These are phyloP conservation scores for Cyclophora punctaria DNA, from an alignment of 2,888 invertebrate genomes.

Conservation along the genomic window DNA sequence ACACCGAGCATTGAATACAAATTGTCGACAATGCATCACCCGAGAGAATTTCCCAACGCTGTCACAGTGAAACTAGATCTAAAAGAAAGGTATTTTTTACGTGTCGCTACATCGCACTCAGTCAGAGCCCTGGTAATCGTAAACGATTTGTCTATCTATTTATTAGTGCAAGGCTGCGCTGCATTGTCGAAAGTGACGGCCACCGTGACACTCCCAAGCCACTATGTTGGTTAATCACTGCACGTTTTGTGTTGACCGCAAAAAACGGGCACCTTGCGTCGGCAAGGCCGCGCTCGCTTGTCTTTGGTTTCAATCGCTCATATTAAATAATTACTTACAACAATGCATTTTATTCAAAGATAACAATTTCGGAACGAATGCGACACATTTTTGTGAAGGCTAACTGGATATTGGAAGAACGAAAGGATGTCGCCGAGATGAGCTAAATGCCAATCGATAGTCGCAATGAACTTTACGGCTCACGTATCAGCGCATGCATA, in stretches of 20 bases:
- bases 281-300: slow-evolving; percentile 49
- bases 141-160: slow-evolving; percentile 14
- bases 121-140: slow-evolving; percentile 11
- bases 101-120: slow-evolving; percentile 13
- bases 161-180: slow-evolving; percentile 35
- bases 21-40: slow-evolving; percentile 59
- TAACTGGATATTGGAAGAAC: slow-evolving; percentile 42
- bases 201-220: slow-evolving; percentile 41
- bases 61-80: slow-evolving; percentile 45
- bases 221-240: slow-evolving; percentile 48
- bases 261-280: slow-evolving; percentile 59
- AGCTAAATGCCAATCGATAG: slow-evolving; percentile 56
- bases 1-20: slow-evolving; percentile 57
- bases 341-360: slow-evolving; percentile 27
- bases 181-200: slow-evolving; percentile 42
- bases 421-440: slow-evolving; percentile 61
- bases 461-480: slow-evolving; percentile 47
- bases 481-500: slow-evolving; percentile 19
- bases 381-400: slow-evolving; percentile 57
- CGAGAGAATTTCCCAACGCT: slow-evolving; percentile 57
- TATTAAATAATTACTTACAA: slow-evolving; percentile 41
- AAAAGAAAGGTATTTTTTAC: slow-evolving; percentile 48
- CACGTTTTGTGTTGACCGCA: slow-evolving; percentile 59
- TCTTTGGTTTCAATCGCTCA: slow-evolving; percentile 50
- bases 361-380: slow-evolving; percentile 34